Percentiles rank a stretch among this genome's conserved stretches.
Evolutionary conservation across 1,140 invertebrate genomes (phyloP).

Genomic region (Andricus grossulariae): DNA sequence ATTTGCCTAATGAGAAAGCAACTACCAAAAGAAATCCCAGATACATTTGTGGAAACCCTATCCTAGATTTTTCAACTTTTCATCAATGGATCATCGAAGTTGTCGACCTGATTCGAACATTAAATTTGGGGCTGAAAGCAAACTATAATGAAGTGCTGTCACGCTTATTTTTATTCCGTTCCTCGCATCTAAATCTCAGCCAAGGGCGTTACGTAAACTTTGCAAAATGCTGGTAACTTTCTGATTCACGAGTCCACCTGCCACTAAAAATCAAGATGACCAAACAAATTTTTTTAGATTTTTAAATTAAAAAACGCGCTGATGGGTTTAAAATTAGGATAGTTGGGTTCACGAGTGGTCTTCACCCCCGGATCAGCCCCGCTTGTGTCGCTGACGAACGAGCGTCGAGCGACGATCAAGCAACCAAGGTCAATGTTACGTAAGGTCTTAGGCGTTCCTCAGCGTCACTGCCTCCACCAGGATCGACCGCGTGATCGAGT

Average conservation of each 20-base stretch:
- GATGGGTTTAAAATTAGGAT: constrained; percentile 1
- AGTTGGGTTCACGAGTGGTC: background rate
- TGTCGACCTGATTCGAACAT: background rate
- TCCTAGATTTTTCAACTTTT: too few species aligned
- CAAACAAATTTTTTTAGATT: background rate
- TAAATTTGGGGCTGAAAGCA: background rate
- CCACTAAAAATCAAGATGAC: background rate
- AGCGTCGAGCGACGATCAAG: constrained; percentile 62
- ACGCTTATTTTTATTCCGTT: constrained; percentile 23
- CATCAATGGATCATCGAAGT: too few species aligned
- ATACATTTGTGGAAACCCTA: too few species aligned
- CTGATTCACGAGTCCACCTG: background rate
- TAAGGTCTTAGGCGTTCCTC: constrained; percentile 55
- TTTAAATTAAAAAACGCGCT: background rate
- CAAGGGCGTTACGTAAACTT: constrained; percentile 9
- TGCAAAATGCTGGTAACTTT: constrained; percentile 5
- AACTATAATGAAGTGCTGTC: background rate
- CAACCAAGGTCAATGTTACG: constrained; percentile 69
- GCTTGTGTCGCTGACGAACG: constrained; percentile 52
- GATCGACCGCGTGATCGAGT: background rate
- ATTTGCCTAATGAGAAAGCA: background rate
- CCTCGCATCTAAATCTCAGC: too few species aligned
- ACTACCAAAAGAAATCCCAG: background rate
- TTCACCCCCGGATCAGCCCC: constrained; percentile 4
- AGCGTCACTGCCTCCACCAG: constrained; percentile 13